Evolutionary conservation across 2,113 vertebrate genomes (phyloP), one percentile per base, ranked within the genome.

Genomic region (Oryctolagus cuniculus): DNA sequence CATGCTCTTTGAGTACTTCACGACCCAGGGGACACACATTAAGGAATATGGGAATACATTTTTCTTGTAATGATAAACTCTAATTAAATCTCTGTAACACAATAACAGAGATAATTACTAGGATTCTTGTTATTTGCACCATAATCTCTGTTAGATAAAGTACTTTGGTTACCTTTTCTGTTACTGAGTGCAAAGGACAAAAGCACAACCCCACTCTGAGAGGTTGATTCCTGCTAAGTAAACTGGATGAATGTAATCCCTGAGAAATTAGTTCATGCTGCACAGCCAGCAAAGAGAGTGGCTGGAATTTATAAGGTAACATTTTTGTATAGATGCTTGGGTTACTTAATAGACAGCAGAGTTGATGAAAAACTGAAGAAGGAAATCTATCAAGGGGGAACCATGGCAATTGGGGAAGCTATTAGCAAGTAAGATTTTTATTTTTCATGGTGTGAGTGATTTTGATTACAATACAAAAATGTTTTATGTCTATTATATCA

Each of bases 11-110:
- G 9, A 63, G 53, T 25, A 4, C 3, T 10, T 51, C 53, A 51
- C 64, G 53, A n/a, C 17, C 80, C 31, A 66, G 36, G 9, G 34
- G 7, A 27, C 74, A 70, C 15, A 81, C 22, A 55, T 55, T 1
- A 64, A 90, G 24, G 27, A 49, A 82, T 36, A n/a, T 7, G 90
- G n/a, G 3, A 51, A 63, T 61, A 5, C 29, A 53, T 49, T 91
- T 95, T 80, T 85, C 84, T 94, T 55, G 44, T 31, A 25, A n/a
- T 51, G 38, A 38, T 80, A 74, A 74, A 66, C 27, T 74, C 29
- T 31, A 44, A 69, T 75, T 75, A 49, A 10, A 31, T 16, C 25
- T 63, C 17, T 77, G 21, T 11, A 64, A 58, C 4, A 66, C 34
- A 51, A 51, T 19, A 92, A n/a, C n/a, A 72, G 53, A 87, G 36